Base-by-base conservation (phyloP, 2,888 invertebrate species). In the Saturnia pavonia region DNA sequence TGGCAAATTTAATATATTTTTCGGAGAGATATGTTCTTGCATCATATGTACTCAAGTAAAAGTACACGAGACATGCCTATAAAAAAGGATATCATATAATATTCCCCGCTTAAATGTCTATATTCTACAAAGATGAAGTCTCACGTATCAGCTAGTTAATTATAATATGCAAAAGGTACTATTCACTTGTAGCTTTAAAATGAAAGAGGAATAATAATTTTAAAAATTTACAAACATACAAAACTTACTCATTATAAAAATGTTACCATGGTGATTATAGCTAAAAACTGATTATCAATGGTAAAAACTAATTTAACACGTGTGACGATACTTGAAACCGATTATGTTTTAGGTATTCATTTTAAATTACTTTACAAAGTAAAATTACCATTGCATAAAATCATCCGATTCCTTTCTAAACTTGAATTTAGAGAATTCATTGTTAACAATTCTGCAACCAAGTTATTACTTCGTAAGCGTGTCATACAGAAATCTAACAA, bases 401-500 rank as follows among this genome's bases (percentile, higher is more conserved):
- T 34, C 34, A 27, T 27, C 57, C 27, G 12, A 60, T 25, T 27
- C 22, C 54, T 54, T 54, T 54, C 11, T 9, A 60, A 60, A 60
- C 57, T 60, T 12, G n/a, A n/a, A 40, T 65, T n/a, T n/a, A n/a
- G n/a, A n/a, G 11, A 65, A 34, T 65, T 65, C 40, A 65, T 65
- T 65, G n/a, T 65, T 65, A 11, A 40, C 40, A 40, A 65, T 65
- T 65, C n/a, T 65, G 40, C 65, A 22, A 40, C 22, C 1, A 40
- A 40, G 22, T 65, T 65, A 65, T 65, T 65, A 40, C 19, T 40
- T 65, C 65, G 65, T 40, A 65, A 65, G 65, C 65, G 65, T 40
- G 16, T 40, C 65, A 40, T 40, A 40, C 65, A 40, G 65, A 65
- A 65, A 65, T 16, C n/a, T 65, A 40, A 65, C 65, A 40, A 65